Evolutionary conservation across 2,797 vertebrate species (phyloP).

Genomic region (Neopelma chrysocephalum): DNA sequence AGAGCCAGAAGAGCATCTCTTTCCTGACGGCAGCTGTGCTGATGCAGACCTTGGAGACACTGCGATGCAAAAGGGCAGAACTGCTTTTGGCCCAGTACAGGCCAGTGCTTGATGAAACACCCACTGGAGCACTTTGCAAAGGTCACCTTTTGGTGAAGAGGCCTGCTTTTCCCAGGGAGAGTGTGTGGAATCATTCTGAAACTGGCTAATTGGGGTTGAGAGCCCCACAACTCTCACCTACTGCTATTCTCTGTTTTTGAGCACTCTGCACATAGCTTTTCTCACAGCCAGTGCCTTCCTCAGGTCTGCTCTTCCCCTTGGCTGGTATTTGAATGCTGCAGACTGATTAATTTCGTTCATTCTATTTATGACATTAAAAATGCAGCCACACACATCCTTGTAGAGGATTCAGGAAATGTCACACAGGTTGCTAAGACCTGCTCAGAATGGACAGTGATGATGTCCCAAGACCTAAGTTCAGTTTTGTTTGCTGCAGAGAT

Average conservation of each 20-base stretch:
- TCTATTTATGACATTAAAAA: background rate
- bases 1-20: background rate
- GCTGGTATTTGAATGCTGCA: background rate
- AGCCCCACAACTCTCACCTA: background rate
- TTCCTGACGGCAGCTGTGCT: background rate
- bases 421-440: background rate
- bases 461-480: background rate
- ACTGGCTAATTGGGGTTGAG: background rate
- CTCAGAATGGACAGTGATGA: background rate
- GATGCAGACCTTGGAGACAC: background rate
- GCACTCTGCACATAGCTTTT: background rate
- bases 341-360: background rate
- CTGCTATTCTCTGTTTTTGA: background rate
- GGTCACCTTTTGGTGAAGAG: background rate
- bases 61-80: background rate
- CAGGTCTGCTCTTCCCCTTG: background rate
- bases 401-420: background rate
- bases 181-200: background rate
- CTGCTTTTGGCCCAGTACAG: background rate
- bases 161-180: background rate
- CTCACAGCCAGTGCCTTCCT: background rate
- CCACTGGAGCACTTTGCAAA: background rate
- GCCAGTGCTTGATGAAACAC: background rate
- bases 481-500: background rate
- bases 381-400: background rate